Evolutionary conservation across 2,113 vertebrate genomes (phyloP).

Genomic region (Holacanthus passer): DNA sequence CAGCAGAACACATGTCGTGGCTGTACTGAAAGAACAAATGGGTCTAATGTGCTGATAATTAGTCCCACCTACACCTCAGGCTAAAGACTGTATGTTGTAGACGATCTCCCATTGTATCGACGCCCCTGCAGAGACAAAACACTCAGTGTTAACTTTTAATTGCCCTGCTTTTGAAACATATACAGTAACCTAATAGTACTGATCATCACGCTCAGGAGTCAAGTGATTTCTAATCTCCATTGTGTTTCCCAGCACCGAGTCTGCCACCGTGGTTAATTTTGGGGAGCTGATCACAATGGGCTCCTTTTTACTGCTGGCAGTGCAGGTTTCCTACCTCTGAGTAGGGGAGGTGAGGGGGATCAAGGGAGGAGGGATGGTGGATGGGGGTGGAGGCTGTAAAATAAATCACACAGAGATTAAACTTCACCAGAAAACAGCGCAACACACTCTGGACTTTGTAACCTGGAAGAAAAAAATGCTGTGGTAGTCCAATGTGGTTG

Average conservation of each 20-base stretch:
- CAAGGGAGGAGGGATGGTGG: background rate
- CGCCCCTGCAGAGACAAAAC: constrained; percentile 20
- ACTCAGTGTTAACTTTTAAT: constrained; percentile 61
- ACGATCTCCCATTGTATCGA: constrained; percentile 26
- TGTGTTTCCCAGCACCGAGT: constrained; percentile 48
- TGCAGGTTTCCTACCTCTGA: constrained; percentile 50
- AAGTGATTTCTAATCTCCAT: constrained; percentile 65
- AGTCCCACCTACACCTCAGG: constrained; percentile 49
- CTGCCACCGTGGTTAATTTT: constrained; percentile 58
- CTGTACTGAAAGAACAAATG: constrained; percentile 31
- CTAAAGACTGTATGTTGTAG: background rate
- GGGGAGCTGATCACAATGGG: constrained; percentile 65
- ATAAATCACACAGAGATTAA: constrained; percentile 73
- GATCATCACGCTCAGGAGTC: constrained; percentile 55
- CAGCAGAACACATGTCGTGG: background rate
- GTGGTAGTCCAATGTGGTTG: background rate
- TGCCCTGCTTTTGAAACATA: constrained; percentile 65
- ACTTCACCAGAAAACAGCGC: constrained; percentile 61
- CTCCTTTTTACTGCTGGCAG: constrained; percentile 51
- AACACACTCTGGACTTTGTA: constrained; percentile 68
- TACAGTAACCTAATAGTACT: constrained; percentile 65
- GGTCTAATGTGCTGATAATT: constrained; percentile 55
- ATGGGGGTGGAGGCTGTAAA: constrained; percentile 35
- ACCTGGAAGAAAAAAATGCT: constrained; percentile 31
- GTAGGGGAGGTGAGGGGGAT: background rate